Percentiles rank a stretch among this genome's conserved stretches.
phyloP scores from a whole-genome alignment of 1,140 invertebrate species.

The Bilobella aurantiaca region DNA sequence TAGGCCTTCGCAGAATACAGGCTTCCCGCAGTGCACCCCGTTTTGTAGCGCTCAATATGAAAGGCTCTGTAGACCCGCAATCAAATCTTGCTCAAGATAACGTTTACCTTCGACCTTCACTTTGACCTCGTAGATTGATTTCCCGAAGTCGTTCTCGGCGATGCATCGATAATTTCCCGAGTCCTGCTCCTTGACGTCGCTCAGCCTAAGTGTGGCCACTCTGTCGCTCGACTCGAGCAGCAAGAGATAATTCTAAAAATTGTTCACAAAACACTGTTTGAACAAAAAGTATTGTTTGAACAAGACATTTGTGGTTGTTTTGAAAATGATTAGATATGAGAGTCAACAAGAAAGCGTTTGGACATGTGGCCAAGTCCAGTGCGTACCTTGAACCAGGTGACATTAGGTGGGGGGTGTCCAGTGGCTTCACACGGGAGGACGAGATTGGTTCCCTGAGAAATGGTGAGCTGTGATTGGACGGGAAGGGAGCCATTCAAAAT shows the following conservation, averaged over 20 bases:
- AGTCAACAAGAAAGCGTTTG: not conserved
- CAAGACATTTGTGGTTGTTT: not conserved
- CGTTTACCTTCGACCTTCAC: conserved; percentile 26
- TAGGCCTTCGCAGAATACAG: too few relatives aligned
- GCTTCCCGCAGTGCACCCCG: too few relatives aligned
- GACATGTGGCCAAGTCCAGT: too few relatives aligned
- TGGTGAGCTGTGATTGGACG: not conserved
- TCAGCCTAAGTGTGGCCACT: conserved; percentile 17
- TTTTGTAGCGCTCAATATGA: too few relatives aligned
- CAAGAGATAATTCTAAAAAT: not conserved
- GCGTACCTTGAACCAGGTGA: conserved; percentile 24
- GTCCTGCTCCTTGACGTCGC: conserved; percentile 14
- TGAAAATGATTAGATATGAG: not conserved
- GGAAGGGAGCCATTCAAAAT: not conserved
- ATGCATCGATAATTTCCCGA: conserved; percentile 29
- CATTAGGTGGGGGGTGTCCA: conserved; percentile 25
- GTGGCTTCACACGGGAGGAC: conserved; percentile 20
- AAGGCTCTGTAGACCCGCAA: too few relatives aligned
- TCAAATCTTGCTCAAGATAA: too few relatives aligned
- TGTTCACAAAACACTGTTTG: not conserved
- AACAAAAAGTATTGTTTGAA: not conserved
- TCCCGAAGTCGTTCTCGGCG: conserved; percentile 22
- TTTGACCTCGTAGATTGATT: conserved; percentile 12
- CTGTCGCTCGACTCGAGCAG: not conserved
- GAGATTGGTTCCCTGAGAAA: not conserved